Percentiles rank a stretch among this genome's conserved stretches.
These are phyloP conservation scores for Drosophila rhopaloa DNA, from an alignment of 1,140 invertebrate species.

Conservation along the genomic window DNA sequence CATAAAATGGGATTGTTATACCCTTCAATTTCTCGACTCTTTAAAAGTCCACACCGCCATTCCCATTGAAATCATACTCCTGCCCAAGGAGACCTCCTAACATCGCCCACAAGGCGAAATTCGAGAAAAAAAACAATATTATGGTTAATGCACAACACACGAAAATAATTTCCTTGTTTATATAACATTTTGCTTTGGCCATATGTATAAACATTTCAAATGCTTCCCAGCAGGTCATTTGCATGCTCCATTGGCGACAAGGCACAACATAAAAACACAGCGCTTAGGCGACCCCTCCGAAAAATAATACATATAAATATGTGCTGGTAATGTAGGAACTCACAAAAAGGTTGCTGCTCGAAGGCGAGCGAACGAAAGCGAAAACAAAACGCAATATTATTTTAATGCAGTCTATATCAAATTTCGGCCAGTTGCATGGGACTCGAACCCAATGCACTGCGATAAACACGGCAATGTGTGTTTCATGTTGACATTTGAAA, in stretches of 20 bases:
- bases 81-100: neutral
- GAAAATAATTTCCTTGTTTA: slow-evolving; percentile 50
- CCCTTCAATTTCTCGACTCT: neutral
- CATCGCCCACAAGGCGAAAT: neutral
- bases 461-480: neutral
- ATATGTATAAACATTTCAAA: slow-evolving; percentile 70
- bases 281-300: slow-evolving; percentile 23
- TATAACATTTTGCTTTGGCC: slow-evolving; percentile 33
- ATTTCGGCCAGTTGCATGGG: slow-evolving; percentile 58
- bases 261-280: slow-evolving; percentile 28
- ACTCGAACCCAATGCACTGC: slow-evolving; percentile 26
- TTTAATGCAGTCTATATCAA: slow-evolving; percentile 75
- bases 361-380: slow-evolving; percentile 33
- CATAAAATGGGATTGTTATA: neutral
- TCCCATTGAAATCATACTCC: neutral
- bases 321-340: slow-evolving; percentile 19
- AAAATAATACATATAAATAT: slow-evolving; percentile 11
- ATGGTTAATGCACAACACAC: slow-evolving; percentile 24
- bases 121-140: slow-evolving; percentile 31
- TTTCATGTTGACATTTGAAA: neutral
- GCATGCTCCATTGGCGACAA: slow-evolving; percentile 67
- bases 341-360: slow-evolving; percentile 37
- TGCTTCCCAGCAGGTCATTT: slow-evolving; percentile 63
- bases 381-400: slow-evolving; percentile 71
- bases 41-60: neutral